These are phyloP conservation scores for Mus pahari DNA, from an alignment of 2,113 vertebrate genomes.

Conservation along the genomic window DNA sequence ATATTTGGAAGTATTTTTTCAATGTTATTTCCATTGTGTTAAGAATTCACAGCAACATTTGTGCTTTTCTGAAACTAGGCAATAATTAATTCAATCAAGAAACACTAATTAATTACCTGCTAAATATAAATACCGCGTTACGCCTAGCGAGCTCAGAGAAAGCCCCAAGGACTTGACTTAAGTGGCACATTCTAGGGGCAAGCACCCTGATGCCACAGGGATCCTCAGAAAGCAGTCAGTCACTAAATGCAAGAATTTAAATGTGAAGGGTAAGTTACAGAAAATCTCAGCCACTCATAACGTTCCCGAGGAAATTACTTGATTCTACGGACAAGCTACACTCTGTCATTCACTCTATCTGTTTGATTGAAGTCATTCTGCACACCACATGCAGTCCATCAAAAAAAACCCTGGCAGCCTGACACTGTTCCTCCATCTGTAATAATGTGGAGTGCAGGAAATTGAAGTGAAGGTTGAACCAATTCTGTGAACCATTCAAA, in stretches of 20 bases:
- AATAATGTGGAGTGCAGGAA: conserved; percentile 52
- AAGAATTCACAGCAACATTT: conserved; percentile 18
- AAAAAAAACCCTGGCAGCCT: conserved; percentile 12
- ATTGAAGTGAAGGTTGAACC: conserved; percentile 56
- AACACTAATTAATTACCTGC: conserved; percentile 37
- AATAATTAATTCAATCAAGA: conserved; percentile 65
- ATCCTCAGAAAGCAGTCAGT: not conserved
- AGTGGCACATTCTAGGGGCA: not conserved
- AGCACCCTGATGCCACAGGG: not conserved
- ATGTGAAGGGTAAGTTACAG: conserved; percentile 13
- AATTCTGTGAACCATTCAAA: conserved; percentile 68
- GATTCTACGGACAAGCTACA: conserved; percentile 4
- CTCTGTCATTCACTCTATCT: conserved; percentile 15
- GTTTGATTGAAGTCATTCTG: conserved; percentile 45
- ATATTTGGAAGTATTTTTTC: not conserved
- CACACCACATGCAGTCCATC: conserved; percentile 2
- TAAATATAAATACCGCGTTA: conserved; percentile 53
- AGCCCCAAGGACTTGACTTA: conserved; percentile 31
- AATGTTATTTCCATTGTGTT: not conserved
- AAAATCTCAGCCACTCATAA: conserved; percentile 5
- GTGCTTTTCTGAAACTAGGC: not conserved
- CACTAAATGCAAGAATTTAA: conserved; percentile 12
- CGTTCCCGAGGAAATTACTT: not conserved
- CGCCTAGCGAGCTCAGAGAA: not conserved
- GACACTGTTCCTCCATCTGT: conserved; percentile 36